Base-by-base conservation (phyloP, 2,888 invertebrate species). In the Diaperis boleti region DNA sequence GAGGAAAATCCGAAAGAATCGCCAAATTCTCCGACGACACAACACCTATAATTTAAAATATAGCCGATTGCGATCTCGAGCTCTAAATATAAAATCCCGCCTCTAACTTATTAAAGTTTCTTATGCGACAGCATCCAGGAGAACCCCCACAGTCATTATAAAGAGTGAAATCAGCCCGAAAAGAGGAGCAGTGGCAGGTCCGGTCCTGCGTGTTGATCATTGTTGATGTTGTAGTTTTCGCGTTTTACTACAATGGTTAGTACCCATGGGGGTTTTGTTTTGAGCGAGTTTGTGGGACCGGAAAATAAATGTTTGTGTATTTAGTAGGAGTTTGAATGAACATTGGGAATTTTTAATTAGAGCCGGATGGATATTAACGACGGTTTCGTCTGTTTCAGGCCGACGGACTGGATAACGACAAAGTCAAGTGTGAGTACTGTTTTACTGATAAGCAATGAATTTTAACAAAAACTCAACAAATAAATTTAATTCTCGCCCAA, bases 401-500 rank as follows among this genome's bases (percentile, higher is more conserved):
- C 26, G 78, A 79, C 45, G 59, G 71, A 33, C 59, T 79, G 56
- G 80, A 80, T 62, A 76, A 77, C 35, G 80, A 81, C 64, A 80
- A 82, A 74, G 69, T 79, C 11, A 74, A 77, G 65, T 74, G 82
- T 82, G 73, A 80, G 82, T 81, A 69, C 2, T 10, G 8, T n/a
- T 37, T 10, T 4, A 37, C 1, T 13, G 11, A 10, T 37, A 10
- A 14, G 13, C 10, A 22, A n/a, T n/a, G n/a, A n/a, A n/a, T n/a
- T n/a, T n/a, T n/a, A n/a, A n/a, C n/a, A n/a, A n/a, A n/a, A n/a
- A n/a, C n/a, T n/a, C n/a, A n/a, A n/a, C n/a, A n/a, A n/a, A n/a
- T n/a, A n/a, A n/a, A n/a, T n/a, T n/a, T n/a, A n/a, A n/a, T n/a
- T n/a, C n/a, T n/a, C n/a, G n/a, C n/a, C n/a, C n/a, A n/a, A n/a